Evolutionary conservation across 2,113 vertebrate species (phyloP), one percentile per base, ranked within the genome.

Genomic region (Astur gentilis): DNA sequence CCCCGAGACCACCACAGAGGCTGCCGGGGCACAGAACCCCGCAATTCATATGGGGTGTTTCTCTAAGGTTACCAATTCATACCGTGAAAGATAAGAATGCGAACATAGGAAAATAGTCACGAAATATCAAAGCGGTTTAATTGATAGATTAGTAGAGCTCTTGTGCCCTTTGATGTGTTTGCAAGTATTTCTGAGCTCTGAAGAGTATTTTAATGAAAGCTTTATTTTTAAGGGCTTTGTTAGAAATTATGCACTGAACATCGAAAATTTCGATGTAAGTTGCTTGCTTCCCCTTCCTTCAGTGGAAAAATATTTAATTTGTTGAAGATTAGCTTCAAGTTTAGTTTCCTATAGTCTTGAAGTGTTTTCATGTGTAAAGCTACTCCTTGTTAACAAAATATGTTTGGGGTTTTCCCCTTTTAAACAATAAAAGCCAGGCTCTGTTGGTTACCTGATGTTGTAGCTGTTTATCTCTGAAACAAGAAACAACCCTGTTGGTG

Each of bases 151-250:
- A 50, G 26, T 36, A 65, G 72, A 77, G 31, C 7, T 64, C 49
- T 70, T 38, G 7, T 16, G 26, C n/a, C 40, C 12, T 55, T 90
- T 80, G 58, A 80, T 73, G n/a, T 47, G 23, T 83, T 67, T 47
- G 89, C 64, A 52, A 91, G 64, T 66, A 65, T 85, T 90, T 73
- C 86, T 44, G 29, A 83, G 47, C 72, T 75, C 60, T 69, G 73
- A 80, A 71, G 58, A 90, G 29, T 13, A 72, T 85, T 92, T 87
- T 69, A 87, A 82, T 79, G 25, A 34, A 87, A 87, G 42, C 67
- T 90, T 79, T 87, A 50, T 91, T 91, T 97, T 83, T 45, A 88
- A 95, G 52, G 67, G 62, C 78, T 87, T 88, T 83, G 23, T 66
- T 58, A 70, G 32, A 58, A 93, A 95, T 62, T 79, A 72, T 4